Percentiles rank a stretch among this genome's conserved stretches.
These are phyloP conservation scores for Adineta ricciae DNA, from an alignment of 2,888 invertebrate genomes.

Conservation along the genomic window DNA sequence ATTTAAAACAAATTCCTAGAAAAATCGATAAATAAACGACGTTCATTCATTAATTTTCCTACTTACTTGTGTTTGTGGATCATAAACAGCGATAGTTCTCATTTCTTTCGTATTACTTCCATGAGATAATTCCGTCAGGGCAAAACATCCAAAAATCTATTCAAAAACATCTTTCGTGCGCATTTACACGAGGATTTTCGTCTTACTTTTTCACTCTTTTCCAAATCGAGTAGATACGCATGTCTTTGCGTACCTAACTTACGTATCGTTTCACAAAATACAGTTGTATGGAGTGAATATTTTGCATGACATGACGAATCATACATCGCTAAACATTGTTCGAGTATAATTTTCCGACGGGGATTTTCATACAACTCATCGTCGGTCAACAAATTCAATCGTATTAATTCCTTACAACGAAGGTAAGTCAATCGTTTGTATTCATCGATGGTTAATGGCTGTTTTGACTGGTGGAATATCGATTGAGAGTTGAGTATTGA, in stretches of 20 bases:
- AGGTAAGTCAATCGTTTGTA: constrained; percentile 47
- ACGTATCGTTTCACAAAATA: constrained; percentile 53
- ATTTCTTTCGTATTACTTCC: constrained; percentile 79
- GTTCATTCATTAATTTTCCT: not conserved
- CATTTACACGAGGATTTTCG: constrained; percentile 36
- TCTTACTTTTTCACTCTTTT: constrained; percentile 49
- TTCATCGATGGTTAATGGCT: not conserved
- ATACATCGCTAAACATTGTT: constrained; percentile 45
- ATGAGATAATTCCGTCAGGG: constrained; percentile 77
- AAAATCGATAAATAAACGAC: constrained; percentile 20
- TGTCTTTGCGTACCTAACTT: constrained; percentile 54
- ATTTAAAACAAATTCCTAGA: constrained; percentile 61
- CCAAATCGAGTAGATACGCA: constrained; percentile 40
- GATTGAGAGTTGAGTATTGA: not conserved
- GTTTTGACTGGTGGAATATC: not conserved
- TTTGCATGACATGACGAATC: constrained; percentile 50
- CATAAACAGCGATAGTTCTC: constrained; percentile 72
- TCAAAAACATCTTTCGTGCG: constrained; percentile 34
- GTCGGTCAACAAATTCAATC: constrained; percentile 52
- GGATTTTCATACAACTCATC: constrained; percentile 52
- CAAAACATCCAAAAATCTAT: constrained; percentile 61
- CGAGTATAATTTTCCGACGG: constrained; percentile 41
- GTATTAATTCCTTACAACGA: constrained; percentile 58
- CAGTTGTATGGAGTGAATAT: constrained; percentile 45
- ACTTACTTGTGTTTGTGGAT: constrained; percentile 57